Percentiles rank a stretch among this genome's conserved stretches.
Evolutionary conservation across 2,113 vertebrate genomes (phyloP).

Genomic region (Dipodomys merriami): DNA sequence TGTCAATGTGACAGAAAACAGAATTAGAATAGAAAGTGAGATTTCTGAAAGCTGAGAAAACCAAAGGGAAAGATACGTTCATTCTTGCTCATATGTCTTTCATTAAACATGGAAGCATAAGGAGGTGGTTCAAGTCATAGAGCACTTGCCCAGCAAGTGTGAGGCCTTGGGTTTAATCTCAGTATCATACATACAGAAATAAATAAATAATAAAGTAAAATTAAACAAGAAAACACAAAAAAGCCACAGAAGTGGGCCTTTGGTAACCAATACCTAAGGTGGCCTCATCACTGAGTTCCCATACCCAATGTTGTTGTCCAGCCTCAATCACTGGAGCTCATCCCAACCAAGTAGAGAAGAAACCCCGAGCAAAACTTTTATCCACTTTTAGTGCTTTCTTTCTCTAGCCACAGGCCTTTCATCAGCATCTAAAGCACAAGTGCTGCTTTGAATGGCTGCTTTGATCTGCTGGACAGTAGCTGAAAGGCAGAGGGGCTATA

Average conservation of each 20-base stretch:
- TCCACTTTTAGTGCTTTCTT: not conserved
- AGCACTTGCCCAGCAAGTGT: no score
- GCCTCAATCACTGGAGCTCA: not conserved
- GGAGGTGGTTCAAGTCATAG: no score
- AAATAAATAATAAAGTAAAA: no score
- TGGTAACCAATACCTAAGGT: not conserved
- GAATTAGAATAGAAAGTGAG: not conserved
- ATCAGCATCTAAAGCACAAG: conserved; percentile 45
- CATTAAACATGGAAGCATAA: not conserved
- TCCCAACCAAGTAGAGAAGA: not conserved
- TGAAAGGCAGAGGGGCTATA: not conserved
- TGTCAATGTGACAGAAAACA: not conserved
- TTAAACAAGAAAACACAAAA: no score
- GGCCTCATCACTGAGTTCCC: not conserved
- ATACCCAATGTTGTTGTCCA: not conserved
- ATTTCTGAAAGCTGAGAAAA: not conserved
- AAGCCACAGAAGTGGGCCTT: not conserved
- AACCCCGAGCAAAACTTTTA: not conserved
- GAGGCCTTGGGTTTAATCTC: no score
- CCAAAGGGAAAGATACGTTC: not conserved
- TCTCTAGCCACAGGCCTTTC: conserved; percentile 20
- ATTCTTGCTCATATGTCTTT: not conserved
- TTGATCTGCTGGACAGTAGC: not conserved
- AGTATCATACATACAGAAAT: no score
- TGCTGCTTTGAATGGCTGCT: not conserved